Base-by-base conservation (phyloP, 2,113 vertebrate species). In the Sinocyclocheilus grahami region DNA sequence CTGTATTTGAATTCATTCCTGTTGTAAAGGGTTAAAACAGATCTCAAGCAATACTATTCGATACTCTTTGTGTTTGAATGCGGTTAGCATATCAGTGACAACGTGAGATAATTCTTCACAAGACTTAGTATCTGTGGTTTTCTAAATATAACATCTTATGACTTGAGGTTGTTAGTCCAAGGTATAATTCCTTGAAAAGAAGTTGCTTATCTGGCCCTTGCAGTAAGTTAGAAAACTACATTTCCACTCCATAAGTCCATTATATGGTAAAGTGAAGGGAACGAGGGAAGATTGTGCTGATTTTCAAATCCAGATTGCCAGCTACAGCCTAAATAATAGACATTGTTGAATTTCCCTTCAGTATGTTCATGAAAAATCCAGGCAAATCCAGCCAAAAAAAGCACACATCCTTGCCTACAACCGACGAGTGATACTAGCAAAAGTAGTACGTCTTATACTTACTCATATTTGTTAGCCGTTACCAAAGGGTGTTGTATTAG, bases 221-320 rank as follows among this genome's bases (percentile, higher is more conserved):
- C 78, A 80, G 58, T 46, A 20, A 67, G 79, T 67, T 67, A 67
- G 39, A 48, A 67, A 82, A 82, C 79, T 82, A 67, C 39, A 67
- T 46, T 67, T 82, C 37, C 79, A 82, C 79, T 51, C 39, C 22
- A 51, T 48, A 82, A 65, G n/a, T 51, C 14, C 39, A 82, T 67
- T 67, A 67, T 67, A 67, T 82, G 62, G 62, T 30, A 48, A 82
- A 82, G 22, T 80, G 78, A 80, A 80, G 1, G 18, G 77, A 37
- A 37, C 5, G 77, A 60, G 37, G 51, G n/a, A 33, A 82, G 62
- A 67, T 82, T 82, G 60, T 82, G 79, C 79, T 51, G 79, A 82
- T 82, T 67, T 82, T 27, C 78, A 42, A 80, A 37, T 63, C 37
- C 37, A 80, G 78, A 63, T 63, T 80, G 33, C 55, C 55, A 48